Conservation (phyloP, 2,797 vertebrate species). For the Lycodopsis pacificus region DNA sequence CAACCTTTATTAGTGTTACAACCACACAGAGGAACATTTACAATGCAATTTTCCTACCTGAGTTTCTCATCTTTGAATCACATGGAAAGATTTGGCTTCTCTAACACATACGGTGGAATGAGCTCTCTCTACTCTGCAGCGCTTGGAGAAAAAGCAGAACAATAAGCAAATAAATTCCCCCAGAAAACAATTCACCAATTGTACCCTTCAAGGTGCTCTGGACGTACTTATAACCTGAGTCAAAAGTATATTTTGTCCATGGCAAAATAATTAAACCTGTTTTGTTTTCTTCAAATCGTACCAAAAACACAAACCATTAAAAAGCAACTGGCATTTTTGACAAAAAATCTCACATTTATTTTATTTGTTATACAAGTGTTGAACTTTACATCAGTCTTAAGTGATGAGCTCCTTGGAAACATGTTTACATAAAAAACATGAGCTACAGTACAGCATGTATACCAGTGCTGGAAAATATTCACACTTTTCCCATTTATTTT, state of each 20-base stretch:
- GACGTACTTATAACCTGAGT: constrained; percentile 80
- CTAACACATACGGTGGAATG: constrained; percentile 79
- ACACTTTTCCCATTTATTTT: constrained; percentile 89
- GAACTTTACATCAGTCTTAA: constrained; percentile 99
- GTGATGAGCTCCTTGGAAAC: constrained; percentile 98
- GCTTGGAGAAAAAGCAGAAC: constrained; percentile 59
- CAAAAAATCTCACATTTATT: constrained; percentile 99
- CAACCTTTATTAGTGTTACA: constrained; percentile 84
- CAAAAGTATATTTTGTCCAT: constrained; percentile 76
- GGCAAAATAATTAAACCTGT: constrained; percentile 73
- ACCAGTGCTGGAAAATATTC: constrained; percentile 93
- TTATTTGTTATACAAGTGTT: constrained; percentile 99
- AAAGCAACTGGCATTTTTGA: constrained; percentile 85
- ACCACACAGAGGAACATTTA: constrained; percentile 84
- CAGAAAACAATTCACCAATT: constrained; percentile 55
- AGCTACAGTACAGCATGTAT: constrained; percentile 88
- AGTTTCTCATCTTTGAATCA: constrained; percentile 84
- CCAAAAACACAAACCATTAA: constrained; percentile 80
- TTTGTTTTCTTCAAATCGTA: constrained; percentile 62
- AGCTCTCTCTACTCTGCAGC: constrained; percentile 73
- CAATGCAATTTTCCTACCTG: constrained; percentile 85
- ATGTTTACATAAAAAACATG: constrained; percentile 95
- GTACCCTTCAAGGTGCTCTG: constrained; percentile 70
- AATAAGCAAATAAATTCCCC: constrained; percentile 61
- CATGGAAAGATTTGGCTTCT: constrained; percentile 82